Base-by-base conservation (phyloP, 1,140 invertebrate species). In the Penaeus vannamei region DNA sequence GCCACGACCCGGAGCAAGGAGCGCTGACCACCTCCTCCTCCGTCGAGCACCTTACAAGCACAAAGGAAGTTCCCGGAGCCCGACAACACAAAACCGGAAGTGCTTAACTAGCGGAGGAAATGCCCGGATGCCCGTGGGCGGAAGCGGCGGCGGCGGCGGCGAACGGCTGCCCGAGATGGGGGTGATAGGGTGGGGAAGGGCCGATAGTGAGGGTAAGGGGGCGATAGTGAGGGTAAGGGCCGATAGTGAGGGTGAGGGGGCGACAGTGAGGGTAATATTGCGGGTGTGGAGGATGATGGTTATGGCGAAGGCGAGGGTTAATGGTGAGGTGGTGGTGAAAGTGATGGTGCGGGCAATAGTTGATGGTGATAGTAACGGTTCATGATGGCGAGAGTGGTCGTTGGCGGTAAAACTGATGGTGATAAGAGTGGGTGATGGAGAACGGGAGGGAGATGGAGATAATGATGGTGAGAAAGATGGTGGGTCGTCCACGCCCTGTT, bases 61-160 rank as follows among this genome's bases (percentile, higher is more conserved):
- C 42, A 80, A 80, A 84, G 72, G 53, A 46, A 81, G 72, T 62
- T 46, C 23, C 81, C 59, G 26, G 53, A 20, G 23, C 69, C 72
- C 42, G 26, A 64, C n/a, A 62, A 86, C 79, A 82, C 59, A 83
- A 42, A 61, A 69, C 84, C 84, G 89, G 89, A 86, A 86, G 88
- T 81, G 83, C 83, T 80, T 85, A 86, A 72, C 83, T 32, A 62
- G 46, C 36, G 77, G 26, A 59, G 84, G 88, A 88, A 88, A 88
- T 88, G 77, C 86, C 86, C 86, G 66, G 86, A 88, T 88, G 84
- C 85, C 90, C 85, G 53, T 76, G 72, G 66, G 26, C 86, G 86
- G 86, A 88, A 88, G 86, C 22, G 36, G 86, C 26, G 3, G 69
- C 26, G 46, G 81, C 26, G 1, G 29, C 46, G 42, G 81, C 59